Evolutionary conservation across 2,888 invertebrate genomes (phyloP), one percentile per base, ranked within the genome.

Genomic region (Eustalomyia histrio): DNA sequence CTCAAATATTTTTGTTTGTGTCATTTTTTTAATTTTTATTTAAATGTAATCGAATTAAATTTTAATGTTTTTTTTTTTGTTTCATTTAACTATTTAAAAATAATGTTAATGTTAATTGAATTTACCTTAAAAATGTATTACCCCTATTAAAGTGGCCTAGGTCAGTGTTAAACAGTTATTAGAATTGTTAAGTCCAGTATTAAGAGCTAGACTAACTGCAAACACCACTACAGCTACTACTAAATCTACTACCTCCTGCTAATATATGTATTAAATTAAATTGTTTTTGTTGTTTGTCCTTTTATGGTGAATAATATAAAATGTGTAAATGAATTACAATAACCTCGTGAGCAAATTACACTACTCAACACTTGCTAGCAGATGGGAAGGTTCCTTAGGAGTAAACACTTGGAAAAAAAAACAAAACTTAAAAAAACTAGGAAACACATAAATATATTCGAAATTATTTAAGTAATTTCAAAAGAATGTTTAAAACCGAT

Each of bases 151-250:
- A n/a, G 57, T 57, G 57, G 14, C 18, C 50, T 74, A 79, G 74
- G 79, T 74, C 79, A 79, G 74, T 74, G 74, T 60, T 79, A 64
- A 69, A 21, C 64, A 64, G 67, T 63, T 68, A 61, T 50, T 35
- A 7, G 39, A 55, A 39, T 43, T 65, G 58, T 33, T 33, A 29
- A 33, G n/a, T 24, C 29, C 12, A 14, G 16, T 58, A 29, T 33
- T 33, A 12, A 12, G 10, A 14, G 33, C n/a, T 4, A 33, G 35
- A 16, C 16, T 58, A 39, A 14, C 29, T 39, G 33, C 29, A 21
- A 12, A 17, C 6, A 24, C 1, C 35, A 58, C 16, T 16, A 17
- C 17, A 21, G 16, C 4, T 21, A 21, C 21, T 21, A 6, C 29
- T 4, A 6, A 1, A 6, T 6, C 29, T n/a, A 29, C 6, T 29